These are phyloP conservation scores for Lumbricus terrestris DNA, from an alignment of 2,888 invertebrate species.

Conservation along the genomic window DNA sequence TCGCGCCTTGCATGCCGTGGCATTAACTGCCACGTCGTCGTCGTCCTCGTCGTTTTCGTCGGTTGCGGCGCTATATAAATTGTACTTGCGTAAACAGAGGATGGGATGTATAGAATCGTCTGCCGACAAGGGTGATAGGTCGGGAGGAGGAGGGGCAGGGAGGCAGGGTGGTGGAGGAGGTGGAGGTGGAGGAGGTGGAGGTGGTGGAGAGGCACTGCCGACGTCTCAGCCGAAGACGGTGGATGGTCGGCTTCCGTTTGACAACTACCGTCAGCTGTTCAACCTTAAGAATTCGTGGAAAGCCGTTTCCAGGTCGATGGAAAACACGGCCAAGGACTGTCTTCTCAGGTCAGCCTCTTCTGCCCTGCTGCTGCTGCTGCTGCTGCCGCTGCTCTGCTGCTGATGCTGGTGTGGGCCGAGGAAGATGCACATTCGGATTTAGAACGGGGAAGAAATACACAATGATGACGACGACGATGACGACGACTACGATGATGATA, in stretches of 20 bases:
- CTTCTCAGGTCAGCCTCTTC: constrained; percentile 42
- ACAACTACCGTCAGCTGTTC: constrained; percentile 48
- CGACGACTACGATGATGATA: not conserved
- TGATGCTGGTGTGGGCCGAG: not conserved
- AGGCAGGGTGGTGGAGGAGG: not conserved
- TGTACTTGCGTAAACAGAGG: not conserved
- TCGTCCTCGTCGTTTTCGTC: not conserved
- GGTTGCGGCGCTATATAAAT: not conserved
- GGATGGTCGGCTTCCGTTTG: constrained; percentile 48
- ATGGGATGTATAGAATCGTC: not conserved
- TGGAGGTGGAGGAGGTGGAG: not conserved
- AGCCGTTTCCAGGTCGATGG: constrained; percentile 43
- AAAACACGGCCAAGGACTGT: constrained; percentile 45
- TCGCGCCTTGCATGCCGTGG: not conserved
- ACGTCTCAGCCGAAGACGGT: constrained; percentile 42
- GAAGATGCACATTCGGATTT: not conserved
- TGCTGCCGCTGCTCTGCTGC: not conserved
- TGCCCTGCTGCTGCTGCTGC: not conserved
- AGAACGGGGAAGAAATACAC: not conserved
- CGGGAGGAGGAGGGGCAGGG: not conserved
- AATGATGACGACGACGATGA: too few species aligned
- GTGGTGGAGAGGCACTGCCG: not conserved
- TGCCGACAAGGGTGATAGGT: not conserved
- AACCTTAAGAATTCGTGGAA: constrained; percentile 50
- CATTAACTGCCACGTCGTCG: not conserved